Evolutionary conservation across 1,140 invertebrate genomes (phyloP).

Genomic region (Diploscapter pachys): DNA sequence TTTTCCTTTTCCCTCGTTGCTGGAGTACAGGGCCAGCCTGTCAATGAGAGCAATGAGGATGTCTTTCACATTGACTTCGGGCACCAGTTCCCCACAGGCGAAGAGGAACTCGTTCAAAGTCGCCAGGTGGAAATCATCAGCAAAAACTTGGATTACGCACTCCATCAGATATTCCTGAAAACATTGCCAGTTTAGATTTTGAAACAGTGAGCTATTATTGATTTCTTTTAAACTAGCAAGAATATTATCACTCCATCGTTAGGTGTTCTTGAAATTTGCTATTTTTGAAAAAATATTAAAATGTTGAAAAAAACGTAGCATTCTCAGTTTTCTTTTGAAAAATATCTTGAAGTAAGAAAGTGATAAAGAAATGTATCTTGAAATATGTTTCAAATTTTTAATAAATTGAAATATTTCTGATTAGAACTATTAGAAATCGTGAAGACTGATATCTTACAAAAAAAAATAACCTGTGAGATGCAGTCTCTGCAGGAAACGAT

Average conservation of each 20-base stretch:
- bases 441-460: too few relatives aligned
- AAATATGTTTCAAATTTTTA: too few relatives aligned
- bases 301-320: too few relatives aligned
- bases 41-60: constrained; percentile 96
- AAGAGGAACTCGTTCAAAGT: constrained; percentile 90
- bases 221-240: too few relatives aligned
- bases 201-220: background rate
- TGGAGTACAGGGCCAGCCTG: constrained; percentile 65
- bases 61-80: constrained; percentile 72
- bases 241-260: too few relatives aligned
- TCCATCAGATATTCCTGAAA: constrained; percentile 91
- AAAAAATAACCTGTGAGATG: constrained; percentile 74
- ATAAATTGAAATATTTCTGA: too few relatives aligned
- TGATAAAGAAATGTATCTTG: too few relatives aligned
- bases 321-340: too few relatives aligned
- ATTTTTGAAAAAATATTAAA: too few relatives aligned
- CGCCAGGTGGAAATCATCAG: constrained; percentile 96
- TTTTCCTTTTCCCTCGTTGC: constrained; percentile 69
- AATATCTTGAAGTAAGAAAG: too few relatives aligned
- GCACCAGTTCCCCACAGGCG: constrained; percentile 85
- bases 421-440: too few relatives aligned
- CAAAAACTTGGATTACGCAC: constrained; percentile 99
- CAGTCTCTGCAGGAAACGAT: constrained; percentile 95
- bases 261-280: too few relatives aligned
- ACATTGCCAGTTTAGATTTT: background rate